phyloP scores from a whole-genome alignment of 2,888 invertebrate genomes.

The Andrena flavipes region DNA sequence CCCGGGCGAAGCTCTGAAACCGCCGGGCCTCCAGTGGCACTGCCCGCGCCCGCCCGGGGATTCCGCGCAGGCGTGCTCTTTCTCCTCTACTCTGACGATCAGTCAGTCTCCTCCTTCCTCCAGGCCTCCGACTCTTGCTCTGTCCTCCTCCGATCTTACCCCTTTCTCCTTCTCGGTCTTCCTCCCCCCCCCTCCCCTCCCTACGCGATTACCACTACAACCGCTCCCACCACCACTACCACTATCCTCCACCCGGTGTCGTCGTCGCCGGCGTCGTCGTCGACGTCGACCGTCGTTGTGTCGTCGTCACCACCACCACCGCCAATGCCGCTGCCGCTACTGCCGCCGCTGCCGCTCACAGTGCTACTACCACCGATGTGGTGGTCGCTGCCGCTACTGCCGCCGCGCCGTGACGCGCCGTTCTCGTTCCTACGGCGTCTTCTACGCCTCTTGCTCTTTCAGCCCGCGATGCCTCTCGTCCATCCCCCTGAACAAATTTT shows the following conservation, averaged over 20 bases:
- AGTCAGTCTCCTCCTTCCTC: slow-evolving; percentile 77
- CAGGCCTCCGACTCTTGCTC: slow-evolving; percentile 48
- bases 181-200: too few relatives aligned
- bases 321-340: slow-evolving; percentile 7
- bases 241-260: slow-evolving; percentile 2
- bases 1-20: slow-evolving; percentile 85
- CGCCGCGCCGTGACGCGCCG: not conserved
- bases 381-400: slow-evolving; percentile 28
- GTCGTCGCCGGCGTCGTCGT: slow-evolving; percentile 21
- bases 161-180: slow-evolving; percentile 55
- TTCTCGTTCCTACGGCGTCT: slow-evolving; percentile 42
- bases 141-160: slow-evolving; percentile 73
- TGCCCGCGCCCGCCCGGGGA: slow-evolving; percentile 84
- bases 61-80: slow-evolving; percentile 84
- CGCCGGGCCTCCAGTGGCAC: slow-evolving; percentile 84
- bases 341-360: slow-evolving; percentile 8
- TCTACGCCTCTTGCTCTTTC: slow-evolving; percentile 44
- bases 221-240: slow-evolving; percentile 15
- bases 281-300: slow-evolving; percentile 16
- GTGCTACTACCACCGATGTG: slow-evolving; percentile 28
- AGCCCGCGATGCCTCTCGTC: slow-evolving; percentile 30
- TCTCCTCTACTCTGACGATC: slow-evolving; percentile 77
- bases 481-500: slow-evolving; percentile 59
- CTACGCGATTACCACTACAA: slow-evolving; percentile 60
- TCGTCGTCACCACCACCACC: slow-evolving; percentile 19